Evolutionary conservation across 2,888 invertebrate genomes (phyloP).

Genomic region (Folsomia candida): DNA sequence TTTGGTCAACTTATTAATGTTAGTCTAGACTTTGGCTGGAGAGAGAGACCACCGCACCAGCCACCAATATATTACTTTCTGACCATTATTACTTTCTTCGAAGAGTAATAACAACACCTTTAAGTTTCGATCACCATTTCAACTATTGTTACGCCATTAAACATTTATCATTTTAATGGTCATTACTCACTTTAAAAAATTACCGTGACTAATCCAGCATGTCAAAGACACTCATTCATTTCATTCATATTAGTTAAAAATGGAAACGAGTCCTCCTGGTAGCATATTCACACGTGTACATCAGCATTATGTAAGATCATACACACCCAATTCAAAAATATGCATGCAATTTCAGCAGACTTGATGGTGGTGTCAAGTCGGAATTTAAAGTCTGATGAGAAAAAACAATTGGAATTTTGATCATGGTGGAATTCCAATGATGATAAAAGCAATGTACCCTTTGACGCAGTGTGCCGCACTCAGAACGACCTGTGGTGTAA

Average conservation of each 20-base stretch:
- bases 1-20: not conserved
- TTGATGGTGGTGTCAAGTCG: not conserved
- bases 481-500: constrained; percentile 51
- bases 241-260: not conserved
- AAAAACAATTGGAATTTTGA: not conserved
- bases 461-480: constrained; percentile 52
- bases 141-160: not conserved
- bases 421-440: not conserved
- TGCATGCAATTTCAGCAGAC: not conserved
- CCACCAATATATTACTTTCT: too few relatives aligned
- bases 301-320: too few relatives aligned
- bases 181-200: constrained; percentile 1
- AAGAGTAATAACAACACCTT: too few relatives aligned
- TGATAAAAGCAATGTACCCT: constrained; percentile 53
- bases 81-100: too few relatives aligned
- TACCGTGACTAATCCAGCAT: not conserved
- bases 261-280: not conserved
- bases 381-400: not conserved
- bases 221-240: not conserved
- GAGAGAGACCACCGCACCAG: too few relatives aligned
- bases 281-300: not conserved
- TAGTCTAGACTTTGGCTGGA: not conserved
- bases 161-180: constrained; percentile 10
- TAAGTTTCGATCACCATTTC: too few relatives aligned
- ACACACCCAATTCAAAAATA: too few relatives aligned